Conservation (phyloP, 2,797 vertebrate species). For the Eupleurogrammus muticus region DNA sequence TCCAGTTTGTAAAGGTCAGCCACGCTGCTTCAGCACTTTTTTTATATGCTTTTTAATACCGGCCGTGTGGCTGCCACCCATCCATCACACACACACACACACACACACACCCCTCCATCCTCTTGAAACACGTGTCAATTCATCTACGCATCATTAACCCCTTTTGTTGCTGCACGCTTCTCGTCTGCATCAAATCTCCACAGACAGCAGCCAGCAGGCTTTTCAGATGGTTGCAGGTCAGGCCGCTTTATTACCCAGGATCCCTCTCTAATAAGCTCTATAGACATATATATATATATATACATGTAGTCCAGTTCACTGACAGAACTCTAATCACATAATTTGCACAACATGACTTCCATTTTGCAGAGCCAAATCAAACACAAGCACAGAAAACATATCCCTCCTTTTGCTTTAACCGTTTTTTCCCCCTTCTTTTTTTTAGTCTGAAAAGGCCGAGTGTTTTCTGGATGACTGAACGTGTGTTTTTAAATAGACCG, state of each 20-base stretch:
- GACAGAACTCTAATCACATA: constrained; percentile 18
- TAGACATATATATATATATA: constrained; percentile 25
- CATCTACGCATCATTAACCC: constrained; percentile 72
- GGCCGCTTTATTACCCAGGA: constrained; percentile 29
- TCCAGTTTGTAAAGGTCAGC: background rate
- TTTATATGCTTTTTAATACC: constrained; percentile 1
- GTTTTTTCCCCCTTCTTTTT: background rate
- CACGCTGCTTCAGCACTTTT: no score
- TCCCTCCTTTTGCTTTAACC: background rate
- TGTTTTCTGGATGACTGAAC: constrained; percentile 66
- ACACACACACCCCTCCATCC: constrained; percentile 20
- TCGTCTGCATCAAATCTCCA: constrained; percentile 53
- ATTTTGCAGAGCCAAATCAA: constrained; percentile 25
- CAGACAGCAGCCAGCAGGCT: constrained; percentile 55
- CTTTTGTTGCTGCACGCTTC: constrained; percentile 69
- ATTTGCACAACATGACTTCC: constrained; percentile 8
- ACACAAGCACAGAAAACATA: background rate
- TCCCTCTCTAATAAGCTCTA: constrained; percentile 33
- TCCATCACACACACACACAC: no score
- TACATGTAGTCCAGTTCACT: background rate
- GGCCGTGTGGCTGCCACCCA: background rate
- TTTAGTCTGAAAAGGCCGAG: constrained; percentile 47
- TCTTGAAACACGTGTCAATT: constrained; percentile 59
- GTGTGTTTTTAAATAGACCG: constrained; percentile 55
- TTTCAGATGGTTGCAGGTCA: constrained; percentile 46